Base-by-base conservation (phyloP, 2,888 invertebrate genomes). In the Meandrusa payeni region DNA sequence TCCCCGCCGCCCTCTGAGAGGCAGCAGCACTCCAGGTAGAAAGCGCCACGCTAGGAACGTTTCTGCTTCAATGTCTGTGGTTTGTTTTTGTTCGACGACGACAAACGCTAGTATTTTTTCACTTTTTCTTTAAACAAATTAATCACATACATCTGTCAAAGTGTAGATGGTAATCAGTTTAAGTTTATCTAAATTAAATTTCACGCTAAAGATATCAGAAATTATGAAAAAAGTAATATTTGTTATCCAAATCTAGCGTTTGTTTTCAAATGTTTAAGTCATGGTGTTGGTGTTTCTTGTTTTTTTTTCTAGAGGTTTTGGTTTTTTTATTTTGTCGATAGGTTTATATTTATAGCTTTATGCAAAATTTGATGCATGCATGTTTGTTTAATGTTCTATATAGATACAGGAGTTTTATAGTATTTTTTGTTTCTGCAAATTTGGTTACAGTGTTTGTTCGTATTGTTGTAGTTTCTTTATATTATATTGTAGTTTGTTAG, bases 21-120 rank as follows among this genome's bases (percentile, higher is more conserved):
- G 59, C 86, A 80, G 64, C 81, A 77, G 53, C 82, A 82, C 76
- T 68, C 81, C 79, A 88, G 88, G 88, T 88, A 88, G 82, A 80
- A 32, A 67, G 79, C 77, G 72, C 72, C 73, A 69, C 75, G 75
- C 75, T 71, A 68, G 73, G 74, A 78, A 76, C 78, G 76, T 76
- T 78, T 81, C 76, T 67, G 76, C 76, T 77, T 81, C 59, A 57
- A 58, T 69, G 70, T 66, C 69, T 78, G 61, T 74, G 68, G 68
- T 64, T n/a, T 78, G 66, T 75, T 69, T 69, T 64, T 59, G 52
- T 61, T 58, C 60, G 52, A 52, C 9, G 12, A 55, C 52, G 39
- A 55, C 52, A 55, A 64, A 63, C 63, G 67, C 67, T 66, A 61
- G 61, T 64, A 69, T 65, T 56, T 10, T 9, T 7, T 20, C 10